These are phyloP conservation scores for Acrossocheilus fasciatus DNA, from an alignment of 2,797 vertebrate genomes.

Conservation along the genomic window DNA sequence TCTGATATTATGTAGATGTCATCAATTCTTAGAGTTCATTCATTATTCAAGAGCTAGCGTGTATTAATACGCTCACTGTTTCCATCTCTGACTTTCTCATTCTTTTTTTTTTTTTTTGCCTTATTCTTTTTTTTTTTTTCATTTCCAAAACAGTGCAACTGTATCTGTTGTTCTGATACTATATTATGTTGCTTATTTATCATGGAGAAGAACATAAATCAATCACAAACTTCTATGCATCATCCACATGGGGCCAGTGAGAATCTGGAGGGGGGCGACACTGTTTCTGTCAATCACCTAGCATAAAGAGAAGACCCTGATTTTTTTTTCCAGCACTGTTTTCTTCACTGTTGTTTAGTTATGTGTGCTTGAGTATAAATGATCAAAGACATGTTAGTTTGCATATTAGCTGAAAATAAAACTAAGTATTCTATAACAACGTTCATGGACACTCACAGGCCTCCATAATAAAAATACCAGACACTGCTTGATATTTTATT, in stretches of 20 bases:
- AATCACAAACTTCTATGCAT: neutral
- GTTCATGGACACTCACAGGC: neutral
- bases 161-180: neutral
- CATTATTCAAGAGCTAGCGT: constrained; percentile 70
- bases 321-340: neutral
- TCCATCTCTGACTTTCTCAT: constrained; percentile 25
- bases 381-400: neutral
- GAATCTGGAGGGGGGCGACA: neutral
- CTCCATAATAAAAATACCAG: neutral
- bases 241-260: constrained; percentile 10
- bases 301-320: neutral
- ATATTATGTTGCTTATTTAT: neutral
- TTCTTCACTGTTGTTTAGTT: neutral
- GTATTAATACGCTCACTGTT: constrained; percentile 53
- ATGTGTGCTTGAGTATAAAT: neutral
- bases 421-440: neutral
- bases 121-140: constrained; percentile 2
- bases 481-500: constrained; percentile 20
- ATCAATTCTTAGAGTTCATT: constrained; percentile 69
- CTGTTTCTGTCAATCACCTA: constrained; percentile 9
- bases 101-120: neutral
- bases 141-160: constrained; percentile 36
- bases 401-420: constrained; percentile 6
- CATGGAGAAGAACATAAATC: neutral
- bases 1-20: constrained; percentile 62